These are phyloP conservation scores for Paramuricea clavata DNA, from an alignment of 92 coral and sea anemone genomes.

Conservation along the genomic window DNA sequence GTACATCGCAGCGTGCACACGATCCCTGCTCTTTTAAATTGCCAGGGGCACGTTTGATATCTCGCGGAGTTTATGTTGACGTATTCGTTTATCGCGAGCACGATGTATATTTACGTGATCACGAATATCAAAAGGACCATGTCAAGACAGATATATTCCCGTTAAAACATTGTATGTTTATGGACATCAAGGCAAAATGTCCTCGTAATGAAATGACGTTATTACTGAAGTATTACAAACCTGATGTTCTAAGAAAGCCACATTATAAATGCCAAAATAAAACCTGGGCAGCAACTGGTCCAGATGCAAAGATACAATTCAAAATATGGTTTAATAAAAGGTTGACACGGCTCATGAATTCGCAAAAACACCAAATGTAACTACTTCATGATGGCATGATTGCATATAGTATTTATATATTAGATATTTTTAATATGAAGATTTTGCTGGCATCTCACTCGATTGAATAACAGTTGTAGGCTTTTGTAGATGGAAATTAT, in stretches of 20 bases:
- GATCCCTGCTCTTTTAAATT: slow-evolving; percentile 30
- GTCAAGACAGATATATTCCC: slow-evolving; percentile 1
- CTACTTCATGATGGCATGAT: too few species aligned
- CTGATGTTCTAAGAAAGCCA: slow-evolving; percentile 8
- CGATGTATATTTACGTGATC: slow-evolving; percentile 5
- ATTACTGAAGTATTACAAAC: neutral
- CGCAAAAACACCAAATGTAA: neutral
- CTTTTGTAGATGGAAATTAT: too few species aligned
- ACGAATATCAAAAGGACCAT: neutral
- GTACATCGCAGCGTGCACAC: neutral
- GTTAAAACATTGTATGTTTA: neutral
- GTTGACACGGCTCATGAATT: neutral
- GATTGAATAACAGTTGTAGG: too few species aligned
- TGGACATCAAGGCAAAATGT: slow-evolving; percentile 2
- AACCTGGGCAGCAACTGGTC: slow-evolving; percentile 15
- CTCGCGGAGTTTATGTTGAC: slow-evolving; percentile 1
- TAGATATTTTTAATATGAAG: too few species aligned
- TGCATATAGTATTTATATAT: too few species aligned
- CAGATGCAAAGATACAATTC: neutral
- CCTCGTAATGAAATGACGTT: neutral
- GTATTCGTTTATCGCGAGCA: slow-evolving; percentile 9
- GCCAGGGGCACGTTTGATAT: slow-evolving; percentile 20
- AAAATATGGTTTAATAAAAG: slow-evolving; percentile 11
- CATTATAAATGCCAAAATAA: slow-evolving; percentile 19
- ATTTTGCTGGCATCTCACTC: too few species aligned